phyloP scores from a whole-genome alignment of 2,888 invertebrate genomes.

The Pyralis farinalis region DNA sequence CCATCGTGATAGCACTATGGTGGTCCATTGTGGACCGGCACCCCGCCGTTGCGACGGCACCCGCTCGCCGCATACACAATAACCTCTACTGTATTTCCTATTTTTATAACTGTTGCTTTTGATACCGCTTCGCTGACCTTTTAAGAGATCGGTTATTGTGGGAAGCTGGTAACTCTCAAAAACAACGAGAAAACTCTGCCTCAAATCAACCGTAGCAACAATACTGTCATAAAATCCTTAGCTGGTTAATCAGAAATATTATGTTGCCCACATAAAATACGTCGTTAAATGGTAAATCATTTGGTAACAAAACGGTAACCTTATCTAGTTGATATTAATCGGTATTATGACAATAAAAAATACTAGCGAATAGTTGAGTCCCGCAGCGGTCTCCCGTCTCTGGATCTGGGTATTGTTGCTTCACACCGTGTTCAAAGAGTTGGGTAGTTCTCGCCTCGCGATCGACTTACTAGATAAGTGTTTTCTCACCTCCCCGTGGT shows the following conservation, averaged over 20 bases:
- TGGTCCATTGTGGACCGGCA: constrained; percentile 71
- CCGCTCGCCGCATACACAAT: constrained; percentile 54
- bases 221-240: not conserved
- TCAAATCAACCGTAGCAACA: not conserved
- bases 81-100: constrained; percentile 62
- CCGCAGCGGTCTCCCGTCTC: constrained; percentile 58
- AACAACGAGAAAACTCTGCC: constrained; percentile 12
- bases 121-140: constrained; percentile 66
- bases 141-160: constrained; percentile 60
- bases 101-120: constrained; percentile 68
- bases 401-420: constrained; percentile 47
- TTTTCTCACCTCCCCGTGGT: constrained; percentile 76
- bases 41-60: constrained; percentile 52
- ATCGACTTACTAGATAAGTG: constrained; percentile 69
- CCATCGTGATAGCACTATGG: constrained; percentile 76
- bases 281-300: constrained; percentile 55
- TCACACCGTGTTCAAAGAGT: constrained; percentile 75
- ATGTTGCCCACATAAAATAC: constrained; percentile 30
- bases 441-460: constrained; percentile 41
- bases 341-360: constrained; percentile 61
- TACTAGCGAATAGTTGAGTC: constrained; percentile 52
- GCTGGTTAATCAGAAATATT: constrained; percentile 8
- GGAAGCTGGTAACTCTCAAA: constrained; percentile 50
- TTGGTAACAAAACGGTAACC: constrained; percentile 36
- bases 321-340: constrained; percentile 52